Base-by-base conservation (phyloP, 2,888 invertebrate genomes). In the Machimus rusticus region DNA sequence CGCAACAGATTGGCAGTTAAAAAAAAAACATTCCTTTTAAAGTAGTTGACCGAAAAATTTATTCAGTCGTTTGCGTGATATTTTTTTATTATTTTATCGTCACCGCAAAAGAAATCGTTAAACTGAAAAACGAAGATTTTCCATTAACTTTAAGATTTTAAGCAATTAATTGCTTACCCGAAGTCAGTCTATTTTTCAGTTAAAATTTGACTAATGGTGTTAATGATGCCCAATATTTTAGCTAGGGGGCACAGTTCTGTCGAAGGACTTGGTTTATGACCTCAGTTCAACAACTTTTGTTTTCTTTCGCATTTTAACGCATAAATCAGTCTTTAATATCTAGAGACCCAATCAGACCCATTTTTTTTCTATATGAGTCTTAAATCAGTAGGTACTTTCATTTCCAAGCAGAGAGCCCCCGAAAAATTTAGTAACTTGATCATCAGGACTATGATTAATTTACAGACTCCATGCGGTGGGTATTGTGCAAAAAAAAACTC, bases 401-500 rank as follows among this genome's bases (percentile, higher is more conserved):
- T 78, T 46, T 76, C 8, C 4, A 66, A 66, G 12, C 28, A 23
- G 23, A 66, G 1, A 28, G 66, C 23, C 46, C 43, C 43, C 43
- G 78, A 39, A 12, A 19, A 39, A 14, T 46, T 78, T 43, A 77
- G 39, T 57, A 66, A 66, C 66, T 39, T 78, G 78, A 78, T 78
- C 78, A 2, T 37, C 76, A 39, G 78, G 39, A 43, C 43, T 78
- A 78, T 78, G 78, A 78, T 78, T 78, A 78, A 78, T 78, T 78
- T 43, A 39, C 12, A 43, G 39, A 39, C 37, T 78, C 8, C 37
- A 43, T 16, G 14, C 37, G 78, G 46, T 23, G 39, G 19, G 8
- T 12, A 46, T 16, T 23, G 43, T 43, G 23, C 1, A 46, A 34
- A 78, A 37, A 39, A 37, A n/a, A n/a, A n/a, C n/a, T n/a, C 78